A percentile compares a stretch with the other conserved stretches of the same genome.
phyloP scores from a whole-genome alignment of 2,888 invertebrate species.

The Branchellion lobata region DNA sequence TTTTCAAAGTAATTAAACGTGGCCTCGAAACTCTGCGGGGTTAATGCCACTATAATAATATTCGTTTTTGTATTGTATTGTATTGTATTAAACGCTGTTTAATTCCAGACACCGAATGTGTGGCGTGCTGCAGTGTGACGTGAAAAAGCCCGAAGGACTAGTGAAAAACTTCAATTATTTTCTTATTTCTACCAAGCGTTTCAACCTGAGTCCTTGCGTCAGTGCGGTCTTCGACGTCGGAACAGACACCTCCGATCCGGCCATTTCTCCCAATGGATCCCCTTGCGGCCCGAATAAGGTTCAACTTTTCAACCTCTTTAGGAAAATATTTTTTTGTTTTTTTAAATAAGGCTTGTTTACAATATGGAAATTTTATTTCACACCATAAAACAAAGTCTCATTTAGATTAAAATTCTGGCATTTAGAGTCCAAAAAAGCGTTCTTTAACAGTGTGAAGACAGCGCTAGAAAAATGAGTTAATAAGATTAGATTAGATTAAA shows the following conservation, averaged over 20 bases:
- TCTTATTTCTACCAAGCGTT: not conserved
- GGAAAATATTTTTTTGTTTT: not conserved
- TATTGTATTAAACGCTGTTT: no score
- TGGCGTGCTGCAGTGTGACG: not conserved
- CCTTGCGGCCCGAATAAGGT: slow-evolving; percentile 27
- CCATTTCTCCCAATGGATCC: slow-evolving; percentile 28
- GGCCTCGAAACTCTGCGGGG: no score
- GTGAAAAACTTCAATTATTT: no score
- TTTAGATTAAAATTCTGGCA: no score
- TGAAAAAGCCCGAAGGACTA: not conserved
- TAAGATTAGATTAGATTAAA: not conserved
- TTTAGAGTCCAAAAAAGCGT: no score
- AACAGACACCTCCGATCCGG: slow-evolving; percentile 1
- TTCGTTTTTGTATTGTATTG: no score
- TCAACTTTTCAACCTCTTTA: not conserved
- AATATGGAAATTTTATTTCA: not conserved
- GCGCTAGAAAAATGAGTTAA: not conserved
- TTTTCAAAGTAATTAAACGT: no score
- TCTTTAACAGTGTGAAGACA: no score
- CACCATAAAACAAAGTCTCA: no score
- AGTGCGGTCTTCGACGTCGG: slow-evolving; percentile 26
- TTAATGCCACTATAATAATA: no score
- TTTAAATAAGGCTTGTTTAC: not conserved
- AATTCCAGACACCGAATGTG: not conserved
- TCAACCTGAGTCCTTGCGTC: not conserved